These are phyloP conservation scores for Melanostigma gelatinosum DNA, from an alignment of 2,113 vertebrate species.

Conservation along the genomic window DNA sequence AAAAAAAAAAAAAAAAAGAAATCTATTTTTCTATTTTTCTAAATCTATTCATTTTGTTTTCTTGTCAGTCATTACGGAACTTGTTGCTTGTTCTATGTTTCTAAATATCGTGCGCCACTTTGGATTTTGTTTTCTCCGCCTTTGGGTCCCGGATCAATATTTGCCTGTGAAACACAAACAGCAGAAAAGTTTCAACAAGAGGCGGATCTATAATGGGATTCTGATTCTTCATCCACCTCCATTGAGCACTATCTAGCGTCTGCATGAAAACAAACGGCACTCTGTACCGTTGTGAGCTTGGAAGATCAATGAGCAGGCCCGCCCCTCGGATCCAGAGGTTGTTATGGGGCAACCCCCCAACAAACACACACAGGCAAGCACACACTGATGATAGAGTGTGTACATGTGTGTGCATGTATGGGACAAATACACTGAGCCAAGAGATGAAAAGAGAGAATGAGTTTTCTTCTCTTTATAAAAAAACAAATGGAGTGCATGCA, in stretches of 20 bases:
- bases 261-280: constrained; percentile 68
- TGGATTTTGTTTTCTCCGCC: neutral
- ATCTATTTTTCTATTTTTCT: too few species aligned
- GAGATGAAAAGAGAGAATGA: constrained; percentile 29
- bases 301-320: constrained; percentile 61
- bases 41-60: neutral
- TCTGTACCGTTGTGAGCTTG: constrained; percentile 30
- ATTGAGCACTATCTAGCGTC: constrained; percentile 46
- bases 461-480: constrained; percentile 46
- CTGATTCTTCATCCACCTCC: constrained; percentile 53
- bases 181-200: constrained; percentile 41
- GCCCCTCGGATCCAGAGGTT: constrained; percentile 7
- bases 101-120: neutral
- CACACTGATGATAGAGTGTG: neutral
- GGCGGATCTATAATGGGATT: constrained; percentile 63
- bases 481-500: constrained; percentile 34
- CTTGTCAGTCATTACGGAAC: neutral
- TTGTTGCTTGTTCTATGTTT: constrained; percentile 14
- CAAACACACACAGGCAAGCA: neutral
- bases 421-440: constrained; percentile 38
- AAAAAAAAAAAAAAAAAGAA: neutral
- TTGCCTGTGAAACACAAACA: constrained; percentile 38
- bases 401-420: neutral
- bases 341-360: constrained; percentile 2
- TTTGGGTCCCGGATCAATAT: constrained; percentile 40